Evolutionary conservation across 2,797 vertebrate genomes (phyloP), one percentile per base, ranked within the genome.

Genomic region (Sus cebifrons): DNA sequence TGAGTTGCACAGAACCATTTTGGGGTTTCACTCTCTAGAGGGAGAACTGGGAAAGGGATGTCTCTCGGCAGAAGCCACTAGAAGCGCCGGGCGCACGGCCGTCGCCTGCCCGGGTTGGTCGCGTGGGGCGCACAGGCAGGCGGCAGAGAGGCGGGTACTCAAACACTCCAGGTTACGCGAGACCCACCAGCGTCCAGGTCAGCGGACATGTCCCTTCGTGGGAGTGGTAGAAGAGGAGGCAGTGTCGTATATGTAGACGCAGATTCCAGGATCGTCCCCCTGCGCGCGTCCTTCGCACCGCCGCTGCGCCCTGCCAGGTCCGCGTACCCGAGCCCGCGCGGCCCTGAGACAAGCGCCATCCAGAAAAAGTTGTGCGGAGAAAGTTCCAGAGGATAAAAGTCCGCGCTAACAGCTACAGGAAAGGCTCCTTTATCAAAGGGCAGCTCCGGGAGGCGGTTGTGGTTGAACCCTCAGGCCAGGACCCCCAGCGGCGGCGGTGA

Each of bases 341-440:
- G 71, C 71, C 87, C 32, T 5, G 54, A 29, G 27, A 78, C 36
- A 0, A 75, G 88, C 75, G 75, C 79, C 56, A 56, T 36, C n/a
- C 60, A 6, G 29, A 62, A 92, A 96, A 97, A 98, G 97, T 97
- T 97, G 77, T 65, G 32, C 25, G 0, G 93, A 97, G 78, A 96
- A 97, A 97, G 96, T 97, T 97, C 58, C 4, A 17, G 67, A 93
- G 83, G 32, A 25, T 3, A 16, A 52, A 32, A 74, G 52, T 23
- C 54, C 17, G 6, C 18, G 8, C 54, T 13, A 3, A 21, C 54
- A 6, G 15, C 10, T 2, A 11, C 58, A 2, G 32, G 52, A 27
- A 27, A 73, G 2, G 70, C 5, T 86, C 16, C 87, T 92, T 87
- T 60, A 56, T 95, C 44, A 36, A 78, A 67, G 67, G 56, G 64